Evolutionary conservation across 2,797 vertebrate genomes (phyloP).

Genomic region (Sebastes hubbsi): DNA sequence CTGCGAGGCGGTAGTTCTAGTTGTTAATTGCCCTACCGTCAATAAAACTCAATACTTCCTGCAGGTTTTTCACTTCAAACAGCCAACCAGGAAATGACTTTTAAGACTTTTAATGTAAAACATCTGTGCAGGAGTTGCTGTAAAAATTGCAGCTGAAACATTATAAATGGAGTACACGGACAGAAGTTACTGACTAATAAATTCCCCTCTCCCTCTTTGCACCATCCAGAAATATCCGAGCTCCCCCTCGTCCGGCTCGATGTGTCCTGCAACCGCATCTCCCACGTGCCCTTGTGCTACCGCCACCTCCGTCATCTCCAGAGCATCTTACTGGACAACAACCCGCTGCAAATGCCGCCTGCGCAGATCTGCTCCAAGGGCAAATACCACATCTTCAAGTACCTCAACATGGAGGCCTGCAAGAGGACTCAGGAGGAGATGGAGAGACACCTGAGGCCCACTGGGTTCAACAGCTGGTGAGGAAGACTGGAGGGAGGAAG

Average conservation of each 20-base stretch:
- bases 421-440: constrained; percentile 84
- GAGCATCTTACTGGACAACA: constrained; percentile 89
- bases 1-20: too few relatives aligned
- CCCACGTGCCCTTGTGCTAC: constrained; percentile 89
- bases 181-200: neutral
- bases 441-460: constrained; percentile 82
- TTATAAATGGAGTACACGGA: neutral
- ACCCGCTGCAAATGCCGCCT: constrained; percentile 91
- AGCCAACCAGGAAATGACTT: neutral
- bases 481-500: neutral
- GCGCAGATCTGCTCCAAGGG: constrained; percentile 93
- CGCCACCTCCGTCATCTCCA: constrained; percentile 91
- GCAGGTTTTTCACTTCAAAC: neutral
- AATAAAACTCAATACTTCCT: neutral
- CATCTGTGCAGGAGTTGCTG: neutral
- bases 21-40: neutral
- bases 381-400: constrained; percentile 93
- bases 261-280: constrained; percentile 92
- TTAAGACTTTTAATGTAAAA: neutral
- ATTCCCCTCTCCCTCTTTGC: neutral
- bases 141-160: neutral
- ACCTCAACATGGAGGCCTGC: constrained; percentile 89
- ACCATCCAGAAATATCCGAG: constrained; percentile 85
- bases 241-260: constrained; percentile 91
- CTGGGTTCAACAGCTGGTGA: constrained; percentile 87